Conservation (phyloP, 1,140 invertebrate genomes). For the Aricia agestis region DNA sequence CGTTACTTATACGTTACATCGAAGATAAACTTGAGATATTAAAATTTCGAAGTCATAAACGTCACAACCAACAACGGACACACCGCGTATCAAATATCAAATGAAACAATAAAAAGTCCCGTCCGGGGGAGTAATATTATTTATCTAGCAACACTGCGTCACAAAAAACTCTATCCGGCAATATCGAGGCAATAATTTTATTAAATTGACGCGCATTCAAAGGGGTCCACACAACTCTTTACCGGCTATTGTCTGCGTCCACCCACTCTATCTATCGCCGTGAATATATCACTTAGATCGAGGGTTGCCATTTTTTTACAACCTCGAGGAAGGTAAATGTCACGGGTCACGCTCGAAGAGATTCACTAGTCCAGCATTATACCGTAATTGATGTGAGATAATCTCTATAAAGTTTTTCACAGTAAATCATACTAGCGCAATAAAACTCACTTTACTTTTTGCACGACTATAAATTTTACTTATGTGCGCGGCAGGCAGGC, state of each 20-base stretch:
- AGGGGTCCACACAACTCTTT: slow-evolving; percentile 14
- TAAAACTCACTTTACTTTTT: not conserved
- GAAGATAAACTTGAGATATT: not conserved
- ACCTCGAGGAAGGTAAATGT: not conserved
- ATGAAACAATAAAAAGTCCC: slow-evolving; percentile 11
- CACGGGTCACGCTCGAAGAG: not conserved
- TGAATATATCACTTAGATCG: slow-evolving; percentile 14
- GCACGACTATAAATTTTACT: too few relatives aligned
- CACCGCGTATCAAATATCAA: slow-evolving; percentile 11
- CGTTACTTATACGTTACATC: not conserved
- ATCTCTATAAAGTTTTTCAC: not conserved
- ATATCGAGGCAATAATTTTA: slow-evolving; percentile 14
- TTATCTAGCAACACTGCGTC: slow-evolving; percentile 12
- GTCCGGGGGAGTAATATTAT: not conserved
- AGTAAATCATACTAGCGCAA: not conserved
- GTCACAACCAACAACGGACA: not conserved
- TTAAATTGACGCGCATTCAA: slow-evolving; percentile 15
- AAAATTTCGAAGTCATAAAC: slow-evolving; percentile 11
- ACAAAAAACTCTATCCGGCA: slow-evolving; percentile 14
- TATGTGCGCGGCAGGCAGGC: too few relatives aligned
- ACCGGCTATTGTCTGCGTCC: slow-evolving; percentile 15
- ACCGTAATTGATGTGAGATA: not conserved
- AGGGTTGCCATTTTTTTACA: slow-evolving; percentile 12
- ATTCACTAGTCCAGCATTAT: not conserved
- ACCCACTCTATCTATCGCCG: slow-evolving; percentile 12